Evolutionary conservation across 2,797 vertebrate species (phyloP), one percentile per base, ranked within the genome.

Genomic region (Eleutherodactylus coqui): DNA sequence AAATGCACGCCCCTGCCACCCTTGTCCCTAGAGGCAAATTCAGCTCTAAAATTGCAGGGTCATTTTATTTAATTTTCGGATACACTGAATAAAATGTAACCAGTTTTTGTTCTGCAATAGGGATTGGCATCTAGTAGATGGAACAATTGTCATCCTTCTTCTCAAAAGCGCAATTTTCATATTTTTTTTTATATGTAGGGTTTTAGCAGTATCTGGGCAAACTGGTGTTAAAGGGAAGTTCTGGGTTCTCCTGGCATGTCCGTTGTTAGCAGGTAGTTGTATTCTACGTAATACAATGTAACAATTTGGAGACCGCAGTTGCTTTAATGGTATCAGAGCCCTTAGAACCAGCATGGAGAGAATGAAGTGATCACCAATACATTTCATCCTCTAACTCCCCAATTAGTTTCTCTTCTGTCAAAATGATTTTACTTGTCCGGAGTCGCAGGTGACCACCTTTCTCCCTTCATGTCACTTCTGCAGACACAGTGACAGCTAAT

Each of bases 371-470:
- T 72, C 69, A 43, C 69, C 69, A 27, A 43, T 13, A 43, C n/a
- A 41, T 43, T 11, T 70, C 9, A n/a, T 43, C 27, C 32, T 70
- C 67, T n/a, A 34, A 38, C 34, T 70, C 11, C n/a, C 38, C 38
- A 43, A 43, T 72, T 64, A 19, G 62, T 64, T 72, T 72, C 3
- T 72, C 10, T 43, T n/a, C 38, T 72, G 38, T 72, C 69, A 24
- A 41, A 38, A 43, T 43, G 38, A 72, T 41, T n/a, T 43, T 72
- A 11, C 38, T 72, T 38, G 8, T 27, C 69, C 69, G 8, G 38
- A 72, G 69, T 72, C 69, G 6, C 69, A 72, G 69, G 69, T 72
- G 69, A 72, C 69, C 69, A 72, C 69, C 69, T 43, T 53, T 24
- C 53, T 76, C 75, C 73, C 49, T 78, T 51, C 49, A 38, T 78